Evolutionary conservation across 2,113 vertebrate species (phyloP), one percentile per base, ranked within the genome.

Genomic region (Channa argus): DNA sequence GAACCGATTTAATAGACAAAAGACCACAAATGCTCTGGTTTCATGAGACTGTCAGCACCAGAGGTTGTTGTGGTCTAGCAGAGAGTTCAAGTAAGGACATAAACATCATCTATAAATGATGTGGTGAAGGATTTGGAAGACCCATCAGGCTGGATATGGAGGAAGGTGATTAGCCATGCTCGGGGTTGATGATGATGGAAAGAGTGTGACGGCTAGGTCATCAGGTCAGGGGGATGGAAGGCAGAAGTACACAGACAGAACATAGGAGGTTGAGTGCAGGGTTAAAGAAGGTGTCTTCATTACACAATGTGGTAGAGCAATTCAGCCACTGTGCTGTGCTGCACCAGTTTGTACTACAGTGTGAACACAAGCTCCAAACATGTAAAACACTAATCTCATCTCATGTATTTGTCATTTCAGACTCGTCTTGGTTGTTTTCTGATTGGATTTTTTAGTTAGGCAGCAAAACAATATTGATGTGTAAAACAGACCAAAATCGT

Each of bases 61-160:
- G 15, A 33, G 69, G 66, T 71, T 62, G 65, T 47, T 64, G 65
- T 68, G 63, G 73, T 76, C 69, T 37, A 72, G 54, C 13, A 72
- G 74, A 64, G 60, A 38, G 86, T 86, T 89, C 85, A 85, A 56
- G 47, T 58, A 3, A 86, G 86, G 87, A 86, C 86, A 80, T 71
- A 65, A 78, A 66, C 36, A 73, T 70, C 61, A 59, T 56, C 61
- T 69, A 72, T 80, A 70, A 84, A 72, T 68, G 74, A 82, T 72
- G 79, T 3, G 79, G 61, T 63, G 67, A 82, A 53, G 66, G 71
- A 54, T 71, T 80, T 53, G 65, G 75, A 72, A 56, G 77, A 79
- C 71, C 78, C 52, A 14, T 60, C 61, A 53, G 12, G 43, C 46
- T 73, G 67, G 49, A 58, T 68, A 69, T 67, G 61, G 63, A 71